A percentile compares a stretch with the other conserved stretches of the same genome.
Conservation (phyloP, 2,888 invertebrate species). For the Tolmerus cingulatus region DNA sequence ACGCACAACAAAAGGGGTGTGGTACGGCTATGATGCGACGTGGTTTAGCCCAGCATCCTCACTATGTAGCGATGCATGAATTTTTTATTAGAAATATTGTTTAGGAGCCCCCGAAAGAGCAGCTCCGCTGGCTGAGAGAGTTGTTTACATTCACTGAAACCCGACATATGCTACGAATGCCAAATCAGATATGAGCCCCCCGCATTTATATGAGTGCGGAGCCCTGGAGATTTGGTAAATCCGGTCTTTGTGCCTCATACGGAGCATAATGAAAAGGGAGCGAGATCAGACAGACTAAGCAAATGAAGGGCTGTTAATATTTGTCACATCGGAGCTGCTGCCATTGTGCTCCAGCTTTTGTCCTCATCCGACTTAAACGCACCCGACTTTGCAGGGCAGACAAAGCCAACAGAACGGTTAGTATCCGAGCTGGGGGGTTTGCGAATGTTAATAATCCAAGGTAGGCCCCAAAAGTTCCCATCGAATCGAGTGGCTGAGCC, state of each 20-base stretch:
- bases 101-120: not conserved
- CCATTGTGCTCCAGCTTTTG: constrained; percentile 18
- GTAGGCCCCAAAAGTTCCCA: not conserved
- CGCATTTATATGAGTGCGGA: not conserved
- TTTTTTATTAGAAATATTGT: constrained; percentile 25
- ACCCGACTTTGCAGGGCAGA: not conserved
- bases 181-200: constrained; percentile 36
- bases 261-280: constrained; percentile 34
- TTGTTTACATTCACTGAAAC: constrained; percentile 41
- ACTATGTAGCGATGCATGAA: not conserved
- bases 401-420: not conserved
- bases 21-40: not conserved
- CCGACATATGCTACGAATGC: constrained; percentile 39
- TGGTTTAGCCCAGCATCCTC: not conserved
- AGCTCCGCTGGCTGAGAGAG: not conserved
- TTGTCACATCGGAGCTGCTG: constrained; percentile 22
- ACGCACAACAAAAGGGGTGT: not conserved
- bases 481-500: not conserved
- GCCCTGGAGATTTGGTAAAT: not conserved
- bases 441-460: not conserved
- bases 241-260: constrained; percentile 2
- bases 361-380: constrained; percentile 7
- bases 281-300: constrained; percentile 25
- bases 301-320: constrained; percentile 35
- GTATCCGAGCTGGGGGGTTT: not conserved